Evolutionary conservation across 2,113 vertebrate species (phyloP), one percentile per base, ranked within the genome.

Genomic region (Panthera tigris): DNA sequence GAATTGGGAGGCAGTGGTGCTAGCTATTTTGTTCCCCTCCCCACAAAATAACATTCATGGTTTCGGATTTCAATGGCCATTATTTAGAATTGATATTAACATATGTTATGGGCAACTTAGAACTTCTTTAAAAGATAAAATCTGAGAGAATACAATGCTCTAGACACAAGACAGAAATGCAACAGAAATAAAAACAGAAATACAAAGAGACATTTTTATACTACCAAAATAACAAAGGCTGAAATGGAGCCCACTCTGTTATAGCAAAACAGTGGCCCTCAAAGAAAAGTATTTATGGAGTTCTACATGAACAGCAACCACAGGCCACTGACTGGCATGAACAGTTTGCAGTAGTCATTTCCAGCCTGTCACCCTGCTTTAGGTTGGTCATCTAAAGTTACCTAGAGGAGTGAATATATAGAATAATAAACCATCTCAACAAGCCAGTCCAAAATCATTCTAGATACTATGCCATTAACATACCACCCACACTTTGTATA

Each of bases 131-230:
- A 91, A 91, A 95, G 57, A 94, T 52, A 96, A 97, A 97, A 97
- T 92, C 76, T 88, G 74, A 48, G 19, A 61, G n/a, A 90, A 95
- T 93, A 33, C 52, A 95, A 79, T 91, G 84, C 36, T 94, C 31
- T 79, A 97, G 93, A 98, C 94, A 94, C 74, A 97, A 98, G 71
- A 92, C 91, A 81, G 73, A 96, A 98, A 92, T 71, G 89, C 84
- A 74, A 98, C 95, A 98, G 95, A 96, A 96, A 93, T 86, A 93
- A 84, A 90, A 79, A 91, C 93, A 97, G 50, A 95, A 97, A 91
- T 84, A 98, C 76, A 85, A 94, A 92, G 96, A 98, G 98, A 98
- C 76, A 97, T 97, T 98, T 98, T 98, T 96, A 88, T 92, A 82
- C 68, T 16, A 74, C 13, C 63, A 11, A 80, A 41, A 48, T 50